These are phyloP conservation scores for Syrrhaptes paradoxus DNA, from an alignment of 2,113 vertebrate species.

Conservation along the genomic window DNA sequence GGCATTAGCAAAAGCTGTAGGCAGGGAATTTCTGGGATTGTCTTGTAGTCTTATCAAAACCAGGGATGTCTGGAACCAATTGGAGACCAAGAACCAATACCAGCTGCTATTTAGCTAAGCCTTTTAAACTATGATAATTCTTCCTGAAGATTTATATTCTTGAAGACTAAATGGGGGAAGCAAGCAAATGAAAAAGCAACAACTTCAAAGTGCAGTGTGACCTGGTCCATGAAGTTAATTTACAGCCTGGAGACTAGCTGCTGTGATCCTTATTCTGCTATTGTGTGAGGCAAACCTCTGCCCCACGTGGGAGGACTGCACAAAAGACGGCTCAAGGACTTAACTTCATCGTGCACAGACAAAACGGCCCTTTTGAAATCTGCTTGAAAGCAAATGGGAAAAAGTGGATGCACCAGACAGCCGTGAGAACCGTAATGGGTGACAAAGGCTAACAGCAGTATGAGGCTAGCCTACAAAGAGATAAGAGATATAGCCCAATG, in stretches of 20 bases:
- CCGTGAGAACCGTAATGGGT: not conserved
- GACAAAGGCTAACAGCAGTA: not conserved
- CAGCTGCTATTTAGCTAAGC: constrained; percentile 44
- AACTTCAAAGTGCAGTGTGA: constrained; percentile 5
- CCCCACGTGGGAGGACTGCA: not conserved
- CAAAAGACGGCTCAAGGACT: not conserved
- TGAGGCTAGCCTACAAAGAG: not conserved
- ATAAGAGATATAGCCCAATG: fast-evolving
- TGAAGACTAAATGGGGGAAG: constrained; percentile 22
- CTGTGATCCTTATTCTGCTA: constrained; percentile 1
- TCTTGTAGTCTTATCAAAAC: constrained; percentile 56
- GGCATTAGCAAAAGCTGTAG: constrained; percentile 53
- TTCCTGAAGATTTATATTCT: constrained; percentile 46
- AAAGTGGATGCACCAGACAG: not conserved
- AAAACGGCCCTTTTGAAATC: not conserved
- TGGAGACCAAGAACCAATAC: constrained; percentile 44
- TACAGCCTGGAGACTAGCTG: constrained; percentile 16
- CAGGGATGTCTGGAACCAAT: constrained; percentile 64
- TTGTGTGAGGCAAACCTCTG: constrained; percentile 24
- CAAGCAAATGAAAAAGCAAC: constrained; percentile 39
- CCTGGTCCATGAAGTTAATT: constrained; percentile 47
- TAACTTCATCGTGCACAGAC: not conserved
- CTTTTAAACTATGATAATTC: constrained; percentile 51
- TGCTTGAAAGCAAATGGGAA: not conserved
- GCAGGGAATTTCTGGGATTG: constrained; percentile 47